phyloP scores from a whole-genome alignment of 2,113 vertebrate genomes.

The Myiopsitta monachus region DNA sequence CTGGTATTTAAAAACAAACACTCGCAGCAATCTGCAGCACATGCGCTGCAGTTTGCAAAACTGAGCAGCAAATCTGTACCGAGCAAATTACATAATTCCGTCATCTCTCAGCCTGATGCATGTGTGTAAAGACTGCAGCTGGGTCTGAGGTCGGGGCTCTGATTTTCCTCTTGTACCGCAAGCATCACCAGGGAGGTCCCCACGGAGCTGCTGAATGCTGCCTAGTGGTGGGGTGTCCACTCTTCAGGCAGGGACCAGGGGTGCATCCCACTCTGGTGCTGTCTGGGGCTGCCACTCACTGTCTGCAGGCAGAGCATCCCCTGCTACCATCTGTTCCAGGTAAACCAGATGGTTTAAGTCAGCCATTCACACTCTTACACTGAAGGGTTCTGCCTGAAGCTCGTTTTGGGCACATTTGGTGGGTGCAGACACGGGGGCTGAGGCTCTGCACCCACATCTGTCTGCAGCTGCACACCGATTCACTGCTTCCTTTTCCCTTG shows the following conservation, averaged over 20 bases:
- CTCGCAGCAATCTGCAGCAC: conserved; percentile 63
- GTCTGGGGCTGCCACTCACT: fast-evolving
- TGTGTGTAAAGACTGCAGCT: neutral
- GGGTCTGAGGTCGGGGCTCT: neutral
- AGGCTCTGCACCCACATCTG: neutral
- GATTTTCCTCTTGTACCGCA: neutral
- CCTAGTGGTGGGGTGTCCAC: too few species aligned
- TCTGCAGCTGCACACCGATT: neutral
- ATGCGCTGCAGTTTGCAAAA: conserved; percentile 64
- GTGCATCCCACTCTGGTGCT: fast-evolving
- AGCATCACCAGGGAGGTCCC: neutral
- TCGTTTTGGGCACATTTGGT: fast-evolving
- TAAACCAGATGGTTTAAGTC: neutral
- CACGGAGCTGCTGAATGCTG: fast-evolving
- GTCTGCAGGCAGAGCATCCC: neutral
- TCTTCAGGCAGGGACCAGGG: neutral
- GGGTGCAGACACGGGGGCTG: fast-evolving
- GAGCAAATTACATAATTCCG: conserved; percentile 50
- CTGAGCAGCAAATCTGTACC: conserved; percentile 63
- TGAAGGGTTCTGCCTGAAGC: neutral
- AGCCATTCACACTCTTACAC: neutral
- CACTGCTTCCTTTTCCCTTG: neutral
- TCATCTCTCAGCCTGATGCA: neutral
- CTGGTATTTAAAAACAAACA: conserved; percentile 72
- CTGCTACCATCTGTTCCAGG: neutral